phyloP scores from a whole-genome alignment of 2,888 invertebrate genomes.

The Blastobasis lacticolella region DNA sequence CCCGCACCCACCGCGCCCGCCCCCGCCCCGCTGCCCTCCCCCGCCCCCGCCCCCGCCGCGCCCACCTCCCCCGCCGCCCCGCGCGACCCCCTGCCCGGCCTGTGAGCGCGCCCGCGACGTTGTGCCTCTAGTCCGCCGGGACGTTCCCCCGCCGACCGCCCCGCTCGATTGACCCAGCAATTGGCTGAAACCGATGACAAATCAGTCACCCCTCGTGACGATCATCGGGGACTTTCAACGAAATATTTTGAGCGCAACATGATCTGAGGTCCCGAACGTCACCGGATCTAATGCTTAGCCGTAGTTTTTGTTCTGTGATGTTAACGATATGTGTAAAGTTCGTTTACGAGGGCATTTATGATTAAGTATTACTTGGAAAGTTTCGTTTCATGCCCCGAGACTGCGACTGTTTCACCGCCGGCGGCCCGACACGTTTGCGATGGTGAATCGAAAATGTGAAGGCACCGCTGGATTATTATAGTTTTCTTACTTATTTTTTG shows the following conservation, averaged over 20 bases:
- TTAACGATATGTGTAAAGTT: constrained; percentile 50
- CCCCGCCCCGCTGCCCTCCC: constrained; percentile 13
- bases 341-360: constrained; percentile 39
- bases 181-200: no score
- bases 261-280: constrained; percentile 6
- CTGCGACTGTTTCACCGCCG: constrained; percentile 10
- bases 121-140: constrained; percentile 27
- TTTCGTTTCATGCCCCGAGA: constrained; percentile 13
- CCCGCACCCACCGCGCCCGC: constrained; percentile 12
- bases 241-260: no score
- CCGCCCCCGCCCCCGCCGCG: constrained; percentile 11
- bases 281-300: constrained; percentile 35
- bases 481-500: constrained; percentile 52
- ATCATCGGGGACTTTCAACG: no score
- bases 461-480: constrained; percentile 20
- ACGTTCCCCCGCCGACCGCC: constrained; percentile 10
- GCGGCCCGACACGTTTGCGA: constrained; percentile 1
- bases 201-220: no score
- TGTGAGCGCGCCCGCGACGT: constrained; percentile 19
- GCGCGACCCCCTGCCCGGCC: constrained; percentile 23
- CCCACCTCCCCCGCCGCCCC: constrained; percentile 10
- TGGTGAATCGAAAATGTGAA: constrained; percentile 6
- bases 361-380: constrained; percentile 30
- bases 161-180: no score
- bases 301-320: constrained; percentile 62